These are phyloP conservation scores for Hofmannophila pseudospretella DNA, from an alignment of 2,888 invertebrate species.

Conservation along the genomic window DNA sequence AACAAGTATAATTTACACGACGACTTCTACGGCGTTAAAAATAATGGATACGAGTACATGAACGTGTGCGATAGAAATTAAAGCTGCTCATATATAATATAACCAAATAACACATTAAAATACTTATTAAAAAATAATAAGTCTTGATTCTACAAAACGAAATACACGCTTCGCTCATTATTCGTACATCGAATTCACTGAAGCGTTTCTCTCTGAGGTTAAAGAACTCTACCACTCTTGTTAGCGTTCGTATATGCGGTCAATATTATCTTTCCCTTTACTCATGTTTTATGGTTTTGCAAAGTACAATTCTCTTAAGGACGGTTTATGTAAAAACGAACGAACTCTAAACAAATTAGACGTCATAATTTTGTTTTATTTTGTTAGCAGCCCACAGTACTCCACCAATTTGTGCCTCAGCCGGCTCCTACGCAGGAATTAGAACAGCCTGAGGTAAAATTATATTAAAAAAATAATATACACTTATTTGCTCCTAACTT, in stretches of 20 bases:
- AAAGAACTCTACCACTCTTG: conserved; percentile 33
- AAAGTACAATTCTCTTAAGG: conserved; percentile 7
- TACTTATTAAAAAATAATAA: no score
- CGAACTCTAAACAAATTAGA: not conserved
- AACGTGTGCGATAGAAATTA: no score
- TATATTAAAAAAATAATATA: not conserved
- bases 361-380: conserved; percentile 10
- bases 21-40: no score
- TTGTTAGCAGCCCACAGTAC: conserved; percentile 55
- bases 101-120: no score
- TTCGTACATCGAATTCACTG: conserved; percentile 24
- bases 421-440: conserved; percentile 67
- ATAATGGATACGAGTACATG: no score
- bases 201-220: conserved; percentile 36
- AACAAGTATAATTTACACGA: no score
- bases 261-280: conserved; percentile 22
- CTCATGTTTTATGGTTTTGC: conserved; percentile 10
- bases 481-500: not conserved
- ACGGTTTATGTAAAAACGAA: conserved; percentile 10
- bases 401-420: conserved; percentile 70
- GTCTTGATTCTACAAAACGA: no score
- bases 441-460: conserved; percentile 63
- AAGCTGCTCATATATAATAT: no score
- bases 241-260: conserved; percentile 32
- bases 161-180: conserved; percentile 4